Conservation (phyloP, 2,797 vertebrate genomes). For the Neostethus bicornis region DNA sequence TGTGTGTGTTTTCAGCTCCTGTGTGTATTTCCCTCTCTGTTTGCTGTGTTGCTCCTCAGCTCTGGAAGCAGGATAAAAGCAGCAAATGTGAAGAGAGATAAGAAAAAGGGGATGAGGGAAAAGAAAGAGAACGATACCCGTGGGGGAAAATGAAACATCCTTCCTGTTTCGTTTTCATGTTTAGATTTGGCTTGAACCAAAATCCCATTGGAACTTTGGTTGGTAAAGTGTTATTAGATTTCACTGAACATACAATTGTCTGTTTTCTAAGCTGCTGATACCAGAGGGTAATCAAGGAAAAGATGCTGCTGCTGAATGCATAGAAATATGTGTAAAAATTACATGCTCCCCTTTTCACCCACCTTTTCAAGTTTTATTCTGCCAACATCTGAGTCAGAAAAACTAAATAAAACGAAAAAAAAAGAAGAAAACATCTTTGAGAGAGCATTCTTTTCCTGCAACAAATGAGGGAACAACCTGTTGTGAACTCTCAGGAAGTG, state of each 20-base stretch:
- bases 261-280: slow-evolving; percentile 32
- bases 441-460: not conserved
- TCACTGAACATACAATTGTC: slow-evolving; percentile 33
- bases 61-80: slow-evolving; percentile 57
- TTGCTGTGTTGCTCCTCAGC: slow-evolving; percentile 48
- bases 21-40: slow-evolving; percentile 22
- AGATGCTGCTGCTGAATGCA: slow-evolving; percentile 24
- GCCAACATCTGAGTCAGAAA: slow-evolving; percentile 7
- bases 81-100: slow-evolving; percentile 47
- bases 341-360: slow-evolving; percentile 18
- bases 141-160: slow-evolving; percentile 51
- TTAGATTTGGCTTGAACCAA: slow-evolving; percentile 49
- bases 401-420: slow-evolving; percentile 8
- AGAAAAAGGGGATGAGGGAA: slow-evolving; percentile 32
- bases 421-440: slow-evolving; percentile 10
- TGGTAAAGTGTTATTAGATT: slow-evolving; percentile 66
- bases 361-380: slow-evolving; percentile 14
- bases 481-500: slow-evolving; percentile 3
- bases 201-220: slow-evolving; percentile 54
- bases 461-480: slow-evolving; percentile 10
- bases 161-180: slow-evolving; percentile 51
- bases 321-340: slow-evolving; percentile 14
- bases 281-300: slow-evolving; percentile 50
- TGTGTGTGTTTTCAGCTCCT: slow-evolving; percentile 28
- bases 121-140: slow-evolving; percentile 21